Evolutionary conservation across 37 sponge, comb jelly and placozoan genomes (phyloP).

Genomic region (Crambe crambe): DNA sequence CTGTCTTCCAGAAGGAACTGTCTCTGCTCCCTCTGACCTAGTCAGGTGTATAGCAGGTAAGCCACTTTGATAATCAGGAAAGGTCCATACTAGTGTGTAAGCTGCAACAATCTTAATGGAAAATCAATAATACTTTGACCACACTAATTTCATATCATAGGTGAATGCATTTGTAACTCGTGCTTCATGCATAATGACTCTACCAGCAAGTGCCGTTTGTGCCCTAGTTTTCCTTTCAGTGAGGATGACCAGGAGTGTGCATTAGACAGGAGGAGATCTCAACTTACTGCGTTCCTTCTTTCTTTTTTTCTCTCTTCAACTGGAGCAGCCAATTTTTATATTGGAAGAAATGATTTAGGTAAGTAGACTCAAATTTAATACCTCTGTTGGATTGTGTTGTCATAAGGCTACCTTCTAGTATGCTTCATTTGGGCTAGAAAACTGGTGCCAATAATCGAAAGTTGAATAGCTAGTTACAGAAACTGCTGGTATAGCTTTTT

Average conservation of each 20-base stretch:
- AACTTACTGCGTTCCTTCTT: slow-evolving; percentile 61
- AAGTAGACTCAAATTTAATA: neutral
- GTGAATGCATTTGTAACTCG: slow-evolving; percentile 43
- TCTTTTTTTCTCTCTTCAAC: slow-evolving; percentile 59
- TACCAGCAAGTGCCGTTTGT: slow-evolving; percentile 14
- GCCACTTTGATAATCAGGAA: neutral
- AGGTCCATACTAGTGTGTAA: too few species aligned
- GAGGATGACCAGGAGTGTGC: neutral
- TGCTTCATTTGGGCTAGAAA: too few species aligned
- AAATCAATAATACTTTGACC: too few species aligned
- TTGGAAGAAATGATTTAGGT: slow-evolving; percentile 67
- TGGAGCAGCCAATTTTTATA: slow-evolving; percentile 90
- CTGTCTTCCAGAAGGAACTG: slow-evolving; percentile 37
- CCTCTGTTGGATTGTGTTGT: slow-evolving; percentile 20
- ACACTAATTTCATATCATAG: neutral
- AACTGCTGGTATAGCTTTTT: too few species aligned
- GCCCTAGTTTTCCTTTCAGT: slow-evolving; percentile 25
- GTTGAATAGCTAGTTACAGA: too few species aligned
- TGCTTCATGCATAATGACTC: slow-evolving; percentile 38
- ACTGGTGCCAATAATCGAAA: too few species aligned
- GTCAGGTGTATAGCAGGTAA: slow-evolving; percentile 14
- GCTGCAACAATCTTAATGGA: too few species aligned
- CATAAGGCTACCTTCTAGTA: neutral
- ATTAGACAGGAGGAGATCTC: slow-evolving; percentile 26
- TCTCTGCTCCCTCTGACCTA: neutral